Evolutionary conservation across 2,888 invertebrate genomes (phyloP).

Genomic region (Euphydryas editha): DNA sequence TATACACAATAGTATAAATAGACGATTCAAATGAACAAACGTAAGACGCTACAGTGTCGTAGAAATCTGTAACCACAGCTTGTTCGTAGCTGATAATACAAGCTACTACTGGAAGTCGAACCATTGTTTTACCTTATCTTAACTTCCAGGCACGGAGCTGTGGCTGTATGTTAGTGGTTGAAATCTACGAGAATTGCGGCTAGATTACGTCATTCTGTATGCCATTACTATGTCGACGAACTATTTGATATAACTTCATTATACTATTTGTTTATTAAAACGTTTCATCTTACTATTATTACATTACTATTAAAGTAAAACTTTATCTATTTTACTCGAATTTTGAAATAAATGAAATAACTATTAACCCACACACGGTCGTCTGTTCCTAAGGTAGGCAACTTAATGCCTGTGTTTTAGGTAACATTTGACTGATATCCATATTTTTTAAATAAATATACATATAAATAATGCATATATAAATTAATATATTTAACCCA

Average conservation of each 20-base stretch:
- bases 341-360: too few relatives aligned
- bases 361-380: too few relatives aligned
- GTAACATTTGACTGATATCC: too few relatives aligned
- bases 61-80: background rate
- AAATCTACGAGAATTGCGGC: conserved; percentile 8
- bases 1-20: background rate
- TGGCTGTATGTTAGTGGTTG: conserved; percentile 4
- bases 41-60: background rate
- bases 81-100: conserved; percentile 4
- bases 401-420: too few relatives aligned
- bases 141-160: conserved; percentile 17
- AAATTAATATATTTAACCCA: too few relatives aligned
- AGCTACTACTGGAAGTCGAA: conserved; percentile 14
- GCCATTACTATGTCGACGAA: background rate
- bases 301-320: background rate
- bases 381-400: too few relatives aligned
- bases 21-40: background rate
- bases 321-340: background rate
- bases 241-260: background rate
- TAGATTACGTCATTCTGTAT: background rate
- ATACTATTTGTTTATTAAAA: background rate
- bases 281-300: background rate
- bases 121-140: conserved; percentile 33
- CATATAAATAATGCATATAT: too few relatives aligned
- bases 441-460: too few relatives aligned